These are phyloP conservation scores for Takifugu ocellatus DNA, from an alignment of 2,797 vertebrate genomes.

Conservation along the genomic window DNA sequence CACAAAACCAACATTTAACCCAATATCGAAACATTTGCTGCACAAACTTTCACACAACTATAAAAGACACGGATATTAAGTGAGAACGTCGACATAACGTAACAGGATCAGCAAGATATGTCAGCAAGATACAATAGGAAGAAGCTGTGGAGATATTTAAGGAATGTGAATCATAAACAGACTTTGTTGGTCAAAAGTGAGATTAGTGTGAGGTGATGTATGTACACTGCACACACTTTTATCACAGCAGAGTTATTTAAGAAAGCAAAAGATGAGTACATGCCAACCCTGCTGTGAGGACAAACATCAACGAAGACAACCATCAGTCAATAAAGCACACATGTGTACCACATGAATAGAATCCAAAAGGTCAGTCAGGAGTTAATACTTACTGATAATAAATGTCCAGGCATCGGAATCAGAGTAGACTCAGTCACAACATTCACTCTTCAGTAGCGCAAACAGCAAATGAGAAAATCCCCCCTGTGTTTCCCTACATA, in stretches of 20 bases:
- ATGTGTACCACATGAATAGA: conserved; percentile 11
- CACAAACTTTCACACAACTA: not conserved
- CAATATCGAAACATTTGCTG: not conserved
- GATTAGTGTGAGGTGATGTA: conserved; percentile 27
- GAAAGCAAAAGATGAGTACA: conserved; percentile 44
- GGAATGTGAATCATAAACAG: conserved; percentile 51
- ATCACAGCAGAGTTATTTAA: conserved; percentile 14
- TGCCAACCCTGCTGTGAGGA: conserved; percentile 48
- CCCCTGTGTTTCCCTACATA: conserved; percentile 19
- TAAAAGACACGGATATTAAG: not conserved
- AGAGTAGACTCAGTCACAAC: conserved; percentile 27
- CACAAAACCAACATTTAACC: not conserved
- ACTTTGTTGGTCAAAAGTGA: conserved; percentile 22
- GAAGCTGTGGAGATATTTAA: conserved; percentile 47
- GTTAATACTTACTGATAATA: conserved; percentile 49
- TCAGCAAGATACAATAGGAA: conserved; percentile 21
- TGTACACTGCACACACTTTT: conserved; percentile 45
- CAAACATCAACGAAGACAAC: conserved; percentile 24
- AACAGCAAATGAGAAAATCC: conserved; percentile 27
- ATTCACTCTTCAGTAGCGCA: conserved; percentile 16
- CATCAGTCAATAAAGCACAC: conserved; percentile 5
- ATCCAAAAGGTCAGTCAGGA: conserved; percentile 19
- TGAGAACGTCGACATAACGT: conserved; percentile 1
- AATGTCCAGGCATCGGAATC: conserved; percentile 27
- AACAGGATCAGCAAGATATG: conserved; percentile 11